Evolutionary conservation across 2,888 invertebrate species (phyloP).

Genomic region (Dryocosmus kuriphilus): DNA sequence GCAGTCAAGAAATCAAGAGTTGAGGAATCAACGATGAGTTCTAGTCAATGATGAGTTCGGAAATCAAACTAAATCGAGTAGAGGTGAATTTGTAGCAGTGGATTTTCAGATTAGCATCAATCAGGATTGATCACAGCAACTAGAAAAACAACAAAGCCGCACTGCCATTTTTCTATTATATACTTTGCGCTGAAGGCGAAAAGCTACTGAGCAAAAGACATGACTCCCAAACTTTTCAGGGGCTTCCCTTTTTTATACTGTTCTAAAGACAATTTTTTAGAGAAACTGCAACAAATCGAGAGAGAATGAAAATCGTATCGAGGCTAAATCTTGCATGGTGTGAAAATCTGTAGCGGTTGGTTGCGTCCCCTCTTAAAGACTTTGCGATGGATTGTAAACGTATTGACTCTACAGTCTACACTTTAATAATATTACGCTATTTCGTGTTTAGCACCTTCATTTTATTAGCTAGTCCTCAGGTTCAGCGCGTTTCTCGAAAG

Average conservation of each 20-base stretch:
- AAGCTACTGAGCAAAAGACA: background rate
- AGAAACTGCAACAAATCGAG: background rate
- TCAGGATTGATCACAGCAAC: background rate
- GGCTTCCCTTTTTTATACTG: constrained; percentile 67
- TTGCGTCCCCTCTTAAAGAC: constrained; percentile 55
- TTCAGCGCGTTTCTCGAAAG: constrained; percentile 38
- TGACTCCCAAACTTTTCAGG: constrained; percentile 56
- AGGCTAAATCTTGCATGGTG: constrained; percentile 41
- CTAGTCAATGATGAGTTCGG: constrained; percentile 2
- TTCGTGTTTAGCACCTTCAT: constrained; percentile 69
- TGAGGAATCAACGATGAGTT: constrained; percentile 20
- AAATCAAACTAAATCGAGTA: constrained; percentile 16
- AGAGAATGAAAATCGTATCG: constrained; percentile 46
- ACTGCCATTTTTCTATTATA: constrained; percentile 70
- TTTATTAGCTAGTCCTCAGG: constrained; percentile 68
- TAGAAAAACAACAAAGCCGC: constrained; percentile 51
- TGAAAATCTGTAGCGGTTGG: constrained; percentile 15
- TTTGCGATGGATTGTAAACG: constrained; percentile 56
- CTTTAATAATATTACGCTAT: constrained; percentile 59
- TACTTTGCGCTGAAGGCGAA: constrained; percentile 47
- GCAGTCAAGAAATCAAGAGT: constrained; percentile 67
- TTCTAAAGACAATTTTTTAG: background rate
- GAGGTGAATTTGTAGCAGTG: background rate
- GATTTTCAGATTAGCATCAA: background rate
- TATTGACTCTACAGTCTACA: constrained; percentile 67